A percentile compares a stretch with the other conserved stretches of the same genome.
Conservation (phyloP, 2,113 vertebrate species). For the Columbina picui region DNA sequence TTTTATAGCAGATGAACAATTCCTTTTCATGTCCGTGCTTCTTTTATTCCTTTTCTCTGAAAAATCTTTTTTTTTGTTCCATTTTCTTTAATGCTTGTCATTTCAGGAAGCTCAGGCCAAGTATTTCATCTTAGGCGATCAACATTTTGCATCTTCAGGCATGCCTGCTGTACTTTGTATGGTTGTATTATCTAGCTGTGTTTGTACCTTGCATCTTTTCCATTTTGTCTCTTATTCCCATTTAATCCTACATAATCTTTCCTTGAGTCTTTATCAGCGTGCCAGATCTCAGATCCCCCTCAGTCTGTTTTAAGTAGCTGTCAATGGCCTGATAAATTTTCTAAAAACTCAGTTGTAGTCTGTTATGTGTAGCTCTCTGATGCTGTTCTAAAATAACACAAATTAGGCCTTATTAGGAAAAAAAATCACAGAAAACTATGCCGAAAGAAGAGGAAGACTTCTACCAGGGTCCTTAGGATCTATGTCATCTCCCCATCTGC, state of each 20-base stretch:
- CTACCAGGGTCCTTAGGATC: neutral
- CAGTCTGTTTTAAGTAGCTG: neutral
- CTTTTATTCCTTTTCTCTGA: neutral
- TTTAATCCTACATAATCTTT: neutral
- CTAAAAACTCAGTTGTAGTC: neutral
- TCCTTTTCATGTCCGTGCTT: neutral
- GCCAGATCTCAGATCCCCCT: neutral
- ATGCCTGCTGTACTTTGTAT: neutral
- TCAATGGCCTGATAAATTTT: neutral
- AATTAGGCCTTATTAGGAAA: neutral
- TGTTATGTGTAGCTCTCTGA: neutral
- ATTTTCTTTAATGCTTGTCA: neutral
- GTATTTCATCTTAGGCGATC: accelerated
- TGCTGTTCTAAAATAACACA: neutral
- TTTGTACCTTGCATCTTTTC: neutral
- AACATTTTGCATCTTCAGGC: neutral
- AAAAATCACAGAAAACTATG: accelerated
- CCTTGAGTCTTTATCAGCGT: neutral
- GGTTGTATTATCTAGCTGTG: neutral
- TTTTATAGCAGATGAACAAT: neutral
- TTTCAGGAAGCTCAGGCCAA: neutral
- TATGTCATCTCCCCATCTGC: accelerated
- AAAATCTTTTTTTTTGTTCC: neutral
- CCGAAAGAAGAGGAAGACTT: neutral
- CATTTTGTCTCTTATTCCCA: neutral